phyloP scores from a whole-genome alignment of 2,113 vertebrate species.

The Sander vitreus region DNA sequence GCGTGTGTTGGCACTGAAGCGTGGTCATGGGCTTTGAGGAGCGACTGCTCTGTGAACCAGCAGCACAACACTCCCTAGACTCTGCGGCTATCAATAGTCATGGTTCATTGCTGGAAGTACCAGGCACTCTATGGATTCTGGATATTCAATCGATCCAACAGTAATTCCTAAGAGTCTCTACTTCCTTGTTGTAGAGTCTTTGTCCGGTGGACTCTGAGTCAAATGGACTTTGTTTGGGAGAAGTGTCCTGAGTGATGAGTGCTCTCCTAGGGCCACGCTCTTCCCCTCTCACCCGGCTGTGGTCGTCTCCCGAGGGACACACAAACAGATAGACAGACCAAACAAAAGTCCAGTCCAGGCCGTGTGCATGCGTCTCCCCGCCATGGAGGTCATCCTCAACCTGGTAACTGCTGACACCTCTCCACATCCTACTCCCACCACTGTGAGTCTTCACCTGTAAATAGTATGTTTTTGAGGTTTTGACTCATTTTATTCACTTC shows the following conservation, averaged over 20 bases:
- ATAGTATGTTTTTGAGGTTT: conserved; percentile 5
- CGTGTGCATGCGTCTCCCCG: conserved; percentile 37
- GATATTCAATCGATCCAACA: conserved; percentile 49
- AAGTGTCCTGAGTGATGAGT: conserved; percentile 51
- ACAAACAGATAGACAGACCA: conserved; percentile 32
- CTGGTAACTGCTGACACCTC: conserved; percentile 82
- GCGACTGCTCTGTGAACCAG: conserved; percentile 40
- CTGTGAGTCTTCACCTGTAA: conserved; percentile 71
- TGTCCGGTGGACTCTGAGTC: conserved; percentile 48
- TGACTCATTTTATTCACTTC: not conserved
- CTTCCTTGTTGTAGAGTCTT: conserved; percentile 39
- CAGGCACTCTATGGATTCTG: conserved; percentile 42
- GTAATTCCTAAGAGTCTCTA: conserved; percentile 14
- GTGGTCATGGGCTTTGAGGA: conserved; percentile 42
- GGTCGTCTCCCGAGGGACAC: conserved; percentile 2
- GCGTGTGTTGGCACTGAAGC: conserved; percentile 46
- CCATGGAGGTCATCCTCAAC: conserved; percentile 84
- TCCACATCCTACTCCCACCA: conserved; percentile 65
- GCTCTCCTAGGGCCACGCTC: not conserved
- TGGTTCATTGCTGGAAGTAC: conserved; percentile 23
- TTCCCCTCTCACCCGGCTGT: conserved; percentile 6
- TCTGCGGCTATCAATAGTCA: conserved; percentile 32
- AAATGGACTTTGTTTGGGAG: conserved; percentile 57
- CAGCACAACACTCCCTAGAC: conserved; percentile 28
- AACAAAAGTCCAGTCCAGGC: conserved; percentile 32